A percentile compares a stretch with the other conserved stretches of the same genome.
Conservation (phyloP, 2,888 invertebrate genomes). For the Agonum fuliginosum region DNA sequence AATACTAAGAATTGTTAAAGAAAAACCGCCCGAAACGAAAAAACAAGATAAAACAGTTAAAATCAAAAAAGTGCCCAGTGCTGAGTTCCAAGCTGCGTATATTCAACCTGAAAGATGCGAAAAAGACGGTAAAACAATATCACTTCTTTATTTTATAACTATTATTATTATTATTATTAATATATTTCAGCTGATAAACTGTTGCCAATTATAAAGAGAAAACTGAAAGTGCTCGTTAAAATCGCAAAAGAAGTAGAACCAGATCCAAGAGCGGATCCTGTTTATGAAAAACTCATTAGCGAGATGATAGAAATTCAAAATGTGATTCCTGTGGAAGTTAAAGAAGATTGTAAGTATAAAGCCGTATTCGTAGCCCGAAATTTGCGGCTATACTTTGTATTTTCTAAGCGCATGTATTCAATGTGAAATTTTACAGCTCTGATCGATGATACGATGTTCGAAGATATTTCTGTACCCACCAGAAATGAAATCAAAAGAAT, state of each 20-base stretch:
- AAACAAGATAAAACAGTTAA: not conserved
- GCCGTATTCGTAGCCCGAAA: no score
- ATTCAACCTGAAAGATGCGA: not conserved
- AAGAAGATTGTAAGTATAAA: no score
- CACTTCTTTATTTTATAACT: not conserved
- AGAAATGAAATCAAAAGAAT: conserved; percentile 64
- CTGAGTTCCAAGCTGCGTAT: not conserved
- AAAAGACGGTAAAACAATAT: conserved; percentile 4
- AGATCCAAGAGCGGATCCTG: not conserved
- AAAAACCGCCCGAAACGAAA: not conserved
- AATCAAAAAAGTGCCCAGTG: not conserved
- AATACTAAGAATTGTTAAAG: conserved; percentile 6
- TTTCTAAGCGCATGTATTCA: conserved; percentile 16
- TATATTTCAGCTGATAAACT: conserved; percentile 1
- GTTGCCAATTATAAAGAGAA: not conserved
- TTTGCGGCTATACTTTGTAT: no score
- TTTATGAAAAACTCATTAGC: conserved; percentile 15
- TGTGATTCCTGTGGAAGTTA: not conserved
- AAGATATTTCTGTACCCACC: conserved; percentile 64
- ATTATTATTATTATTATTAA: not conserved
- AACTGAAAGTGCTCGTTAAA: conserved; percentile 8
- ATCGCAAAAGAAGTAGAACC: not conserved
- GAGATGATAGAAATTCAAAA: conserved; percentile 6
- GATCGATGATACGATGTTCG: conserved; percentile 62
- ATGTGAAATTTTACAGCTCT: conserved; percentile 57